A percentile compares a stretch with the other conserved stretches of the same genome.
phyloP scores from a whole-genome alignment of 2,113 vertebrate species.

The Anoura caudifer region DNA sequence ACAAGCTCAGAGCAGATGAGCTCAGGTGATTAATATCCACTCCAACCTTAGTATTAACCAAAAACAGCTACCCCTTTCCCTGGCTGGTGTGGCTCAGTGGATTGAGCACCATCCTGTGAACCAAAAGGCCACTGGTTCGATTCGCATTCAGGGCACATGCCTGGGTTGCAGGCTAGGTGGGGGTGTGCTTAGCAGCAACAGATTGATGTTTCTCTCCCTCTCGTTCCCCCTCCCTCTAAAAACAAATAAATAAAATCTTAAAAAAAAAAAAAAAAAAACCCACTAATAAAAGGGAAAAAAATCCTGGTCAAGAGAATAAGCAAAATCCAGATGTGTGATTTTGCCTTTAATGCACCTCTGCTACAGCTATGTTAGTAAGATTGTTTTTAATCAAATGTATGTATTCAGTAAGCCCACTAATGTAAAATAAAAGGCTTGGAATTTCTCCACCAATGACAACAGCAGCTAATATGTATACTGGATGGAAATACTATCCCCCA shows the following conservation, averaged over 20 bases:
- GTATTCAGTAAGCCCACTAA: not conserved
- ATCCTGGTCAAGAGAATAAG: not conserved
- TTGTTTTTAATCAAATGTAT: constrained; percentile 1
- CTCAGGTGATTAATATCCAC: not conserved
- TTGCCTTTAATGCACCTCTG: not conserved
- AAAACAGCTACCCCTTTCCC: not conserved
- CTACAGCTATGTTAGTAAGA: not conserved
- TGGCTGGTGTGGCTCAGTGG: no score
- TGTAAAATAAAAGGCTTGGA: not conserved
- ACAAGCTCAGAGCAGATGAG: not conserved
- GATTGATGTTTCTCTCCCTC: no score
- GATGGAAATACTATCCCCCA: not conserved
- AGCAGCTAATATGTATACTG: not conserved
- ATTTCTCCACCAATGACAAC: not conserved
- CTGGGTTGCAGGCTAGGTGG: no score
- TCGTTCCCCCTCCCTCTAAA: no score
- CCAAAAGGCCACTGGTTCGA: no score
- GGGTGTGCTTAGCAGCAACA: no score
- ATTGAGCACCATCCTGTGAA: no score
- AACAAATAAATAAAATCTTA: not conserved
- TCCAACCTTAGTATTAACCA: not conserved
- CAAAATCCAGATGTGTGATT: not conserved
- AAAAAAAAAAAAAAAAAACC: not conserved
- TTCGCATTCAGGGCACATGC: no score
- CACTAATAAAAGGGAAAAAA: not conserved